Conservation (phyloP, 2,797 vertebrate genomes). For the Acrossocheilus fasciatus region DNA sequence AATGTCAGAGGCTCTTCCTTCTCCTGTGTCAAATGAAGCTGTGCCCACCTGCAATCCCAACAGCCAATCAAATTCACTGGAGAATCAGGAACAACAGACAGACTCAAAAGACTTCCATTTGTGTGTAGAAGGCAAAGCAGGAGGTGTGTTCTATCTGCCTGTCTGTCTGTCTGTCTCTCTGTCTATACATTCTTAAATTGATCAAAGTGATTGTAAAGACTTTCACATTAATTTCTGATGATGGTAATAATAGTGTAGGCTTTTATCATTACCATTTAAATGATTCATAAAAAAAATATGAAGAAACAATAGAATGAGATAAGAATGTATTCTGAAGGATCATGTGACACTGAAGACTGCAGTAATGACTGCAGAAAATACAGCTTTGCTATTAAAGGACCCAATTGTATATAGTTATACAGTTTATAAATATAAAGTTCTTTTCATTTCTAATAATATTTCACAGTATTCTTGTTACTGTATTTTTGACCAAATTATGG, state of each 20-base stretch:
- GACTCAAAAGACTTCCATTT: conserved; percentile 34
- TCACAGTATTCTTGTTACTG: background rate
- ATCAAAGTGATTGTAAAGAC: background rate
- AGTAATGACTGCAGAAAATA: too few relatives aligned
- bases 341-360: too few relatives aligned
- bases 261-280: too few relatives aligned
- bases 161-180: background rate
- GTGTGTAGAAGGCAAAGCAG: conserved; percentile 34
- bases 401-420: too few relatives aligned
- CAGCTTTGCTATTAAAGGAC: too few relatives aligned
- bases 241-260: background rate
- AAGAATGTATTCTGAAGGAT: too few relatives aligned
- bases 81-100: background rate
- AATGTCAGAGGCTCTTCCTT: background rate
- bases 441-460: background rate
- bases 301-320: too few relatives aligned
- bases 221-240: background rate
- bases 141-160: conserved; percentile 34
- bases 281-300: too few relatives aligned
- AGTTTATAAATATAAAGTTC: background rate
- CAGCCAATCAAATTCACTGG: conserved; percentile 32
- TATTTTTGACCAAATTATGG: background rate
- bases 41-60: conserved; percentile 64
- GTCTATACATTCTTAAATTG: background rate
- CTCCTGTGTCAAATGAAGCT: background rate